These are phyloP conservation scores for Drosophila nigromelanica DNA, from an alignment of 1,140 invertebrate genomes.

Conservation along the genomic window DNA sequence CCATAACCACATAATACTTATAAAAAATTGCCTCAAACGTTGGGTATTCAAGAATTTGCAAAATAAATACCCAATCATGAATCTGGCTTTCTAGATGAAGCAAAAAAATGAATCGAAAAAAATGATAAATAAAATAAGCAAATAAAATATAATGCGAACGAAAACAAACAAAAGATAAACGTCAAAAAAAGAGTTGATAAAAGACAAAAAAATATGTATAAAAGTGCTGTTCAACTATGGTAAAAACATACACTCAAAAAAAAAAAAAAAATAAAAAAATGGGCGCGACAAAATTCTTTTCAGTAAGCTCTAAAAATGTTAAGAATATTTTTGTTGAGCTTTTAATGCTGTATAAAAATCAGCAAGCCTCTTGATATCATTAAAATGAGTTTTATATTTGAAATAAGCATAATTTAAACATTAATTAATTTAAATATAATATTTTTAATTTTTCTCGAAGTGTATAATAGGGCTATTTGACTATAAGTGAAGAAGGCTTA, in stretches of 20 bases:
- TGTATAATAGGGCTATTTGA: no score
- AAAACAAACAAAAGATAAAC: neutral
- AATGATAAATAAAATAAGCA: neutral
- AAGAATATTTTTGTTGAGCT: no score
- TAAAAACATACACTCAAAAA: neutral
- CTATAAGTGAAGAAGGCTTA: neutral
- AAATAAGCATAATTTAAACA: no score
- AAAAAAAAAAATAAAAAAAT: no score
- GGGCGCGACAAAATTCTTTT: no score
- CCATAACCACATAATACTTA: neutral
- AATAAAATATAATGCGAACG: neutral
- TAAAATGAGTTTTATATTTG: no score
- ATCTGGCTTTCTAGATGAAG: conserved; percentile 7
- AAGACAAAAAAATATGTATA: neutral
- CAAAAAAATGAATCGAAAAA: neutral
- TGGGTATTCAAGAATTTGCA: conserved; percentile 1
- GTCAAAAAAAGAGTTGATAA: neutral
- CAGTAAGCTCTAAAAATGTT: no score
- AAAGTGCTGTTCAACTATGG: neutral
- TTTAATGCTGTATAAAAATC: no score
- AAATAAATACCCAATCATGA: neutral
- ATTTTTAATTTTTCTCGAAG: no score
- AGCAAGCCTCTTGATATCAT: no score
- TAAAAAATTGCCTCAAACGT: neutral
- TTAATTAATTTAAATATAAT: no score